These are phyloP conservation scores for Latrodectus hesperus DNA, from an alignment of 2,888 invertebrate species.

Conservation along the genomic window DNA sequence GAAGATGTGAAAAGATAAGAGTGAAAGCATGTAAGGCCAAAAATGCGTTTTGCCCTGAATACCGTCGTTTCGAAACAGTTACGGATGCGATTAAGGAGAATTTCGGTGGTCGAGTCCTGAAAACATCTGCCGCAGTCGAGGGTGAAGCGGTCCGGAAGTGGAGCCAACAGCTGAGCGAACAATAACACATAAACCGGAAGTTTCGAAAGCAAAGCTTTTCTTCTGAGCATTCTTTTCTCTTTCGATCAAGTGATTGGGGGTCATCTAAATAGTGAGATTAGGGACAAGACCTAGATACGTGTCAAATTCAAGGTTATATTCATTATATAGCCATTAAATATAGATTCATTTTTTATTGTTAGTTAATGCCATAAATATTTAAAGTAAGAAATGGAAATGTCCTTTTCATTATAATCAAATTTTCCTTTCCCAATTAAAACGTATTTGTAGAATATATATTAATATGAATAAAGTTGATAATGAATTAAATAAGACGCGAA, in stretches of 20 bases:
- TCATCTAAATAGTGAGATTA: background rate
- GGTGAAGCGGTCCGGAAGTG: conserved; percentile 35
- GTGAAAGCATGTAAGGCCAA: background rate
- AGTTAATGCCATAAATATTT: no score
- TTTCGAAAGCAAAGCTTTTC: conserved; percentile 44
- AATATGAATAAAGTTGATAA: no score
- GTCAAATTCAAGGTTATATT: background rate
- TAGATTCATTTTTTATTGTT: no score
- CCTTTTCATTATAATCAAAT: no score
- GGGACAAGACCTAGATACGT: background rate
- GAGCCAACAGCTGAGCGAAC: conserved; percentile 58
- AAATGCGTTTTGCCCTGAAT: background rate
- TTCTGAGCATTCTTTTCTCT: conserved; percentile 28
- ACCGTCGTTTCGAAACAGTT: conserved; percentile 39
- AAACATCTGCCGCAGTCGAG: conserved; percentile 38
- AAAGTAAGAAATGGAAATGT: no score
- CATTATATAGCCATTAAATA: background rate
- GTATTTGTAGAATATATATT: no score
- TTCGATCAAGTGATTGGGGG: conserved; percentile 15
- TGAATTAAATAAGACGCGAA: no score
- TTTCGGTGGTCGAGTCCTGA: conserved; percentile 26
- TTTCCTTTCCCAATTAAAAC: no score
- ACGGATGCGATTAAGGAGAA: conserved; percentile 48
- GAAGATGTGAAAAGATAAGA: background rate
- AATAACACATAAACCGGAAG: conserved; percentile 59